Base-by-base conservation (phyloP, 2,888 invertebrate species). In the Lasius platythorax region DNA sequence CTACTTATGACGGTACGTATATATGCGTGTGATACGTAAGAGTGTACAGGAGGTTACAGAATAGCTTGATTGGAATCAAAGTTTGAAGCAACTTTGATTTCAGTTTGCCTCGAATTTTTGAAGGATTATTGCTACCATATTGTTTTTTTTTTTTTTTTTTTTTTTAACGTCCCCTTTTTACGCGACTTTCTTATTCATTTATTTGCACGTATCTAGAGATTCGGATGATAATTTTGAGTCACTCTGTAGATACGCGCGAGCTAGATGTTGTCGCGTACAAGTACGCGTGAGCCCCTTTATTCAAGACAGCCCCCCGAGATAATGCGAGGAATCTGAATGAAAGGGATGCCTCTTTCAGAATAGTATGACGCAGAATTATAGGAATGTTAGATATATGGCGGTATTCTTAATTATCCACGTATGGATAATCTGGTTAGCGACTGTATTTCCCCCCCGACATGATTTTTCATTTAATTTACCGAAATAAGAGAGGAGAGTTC, bases 1-100 rank as follows among this genome's bases (percentile, higher is more conserved):
- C 97, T 33, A 97, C 97, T 67, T 96, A 96, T 72, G 96, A 97
- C 91, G 97, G 97, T 97, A 93, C 92, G 92, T 89, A 83, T 18
- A 74, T 18, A 74, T n/a, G 9, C 18, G 11, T 58, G 18, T 50
- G 8, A 50, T 66, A 58, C 9, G 40, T 18, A 61, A 63, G 43
- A 11, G 9, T 58, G 0, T 64, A 58, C 2, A n/a, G n/a, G 9
- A 28, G 15, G 9, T 12, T 33, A 18, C 30, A 40, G n/a, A 53
- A 50, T 6, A 50, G n/a, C 2, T 50, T 50, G n/a, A 50, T 50
- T 8, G 50, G 2, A 5, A 50, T 50, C 50, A 50, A 50, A 50
- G 18, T n/a, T 8, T 18, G 50, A 50, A 50, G 50, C n/a, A n/a
- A 18, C 5, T n/a, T 50, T 50, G 0, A 50, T 8, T 50, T 50